These are phyloP conservation scores for Drosophila kikkawai DNA, from an alignment of 1,140 invertebrate species.

Conservation along the genomic window DNA sequence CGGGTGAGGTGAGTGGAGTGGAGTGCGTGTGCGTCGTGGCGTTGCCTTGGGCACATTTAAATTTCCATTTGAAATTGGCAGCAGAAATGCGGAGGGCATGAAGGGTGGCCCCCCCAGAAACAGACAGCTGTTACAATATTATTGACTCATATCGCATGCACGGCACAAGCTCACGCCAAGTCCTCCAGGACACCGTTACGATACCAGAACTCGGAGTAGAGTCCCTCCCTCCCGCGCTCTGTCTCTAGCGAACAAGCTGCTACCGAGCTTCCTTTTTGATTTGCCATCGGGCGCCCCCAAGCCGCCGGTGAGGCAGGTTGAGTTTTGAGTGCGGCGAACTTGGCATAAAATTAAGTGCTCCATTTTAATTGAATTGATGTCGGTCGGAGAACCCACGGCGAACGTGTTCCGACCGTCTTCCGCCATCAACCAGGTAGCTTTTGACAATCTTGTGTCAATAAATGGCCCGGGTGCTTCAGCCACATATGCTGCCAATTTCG, in stretches of 20 bases:
- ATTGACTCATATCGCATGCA: constrained; percentile 81
- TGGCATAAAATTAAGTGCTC: constrained; percentile 81
- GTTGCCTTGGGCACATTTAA: constrained; percentile 61
- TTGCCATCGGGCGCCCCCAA: constrained; percentile 45
- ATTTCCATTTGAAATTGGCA: constrained; percentile 75
- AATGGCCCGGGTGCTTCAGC: constrained; percentile 49
- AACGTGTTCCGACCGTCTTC: constrained; percentile 16
- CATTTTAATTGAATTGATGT: constrained; percentile 81
- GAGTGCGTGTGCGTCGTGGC: constrained; percentile 25
- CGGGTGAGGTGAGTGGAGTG: constrained; percentile 1
- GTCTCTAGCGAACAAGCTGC: constrained; percentile 21
- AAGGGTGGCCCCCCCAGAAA: constrained; percentile 40
- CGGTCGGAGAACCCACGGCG: constrained; percentile 26
- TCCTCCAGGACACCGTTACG: constrained; percentile 34
- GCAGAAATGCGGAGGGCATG: constrained; percentile 3
- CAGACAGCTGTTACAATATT: constrained; percentile 81
- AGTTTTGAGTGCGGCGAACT: constrained; percentile 71
- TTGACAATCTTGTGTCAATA: constrained; percentile 68
- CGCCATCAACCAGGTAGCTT: constrained; percentile 37
- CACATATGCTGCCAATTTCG: constrained; percentile 72
- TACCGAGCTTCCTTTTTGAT: constrained; percentile 55
- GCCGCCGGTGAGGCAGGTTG: constrained; percentile 38
- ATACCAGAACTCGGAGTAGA: constrained; percentile 10
- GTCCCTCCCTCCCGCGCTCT: not conserved
- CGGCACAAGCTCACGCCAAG: constrained; percentile 53